These are phyloP conservation scores for Actinostola sp. DNA, from an alignment of 92 coral and sea anemone species.

Conservation along the genomic window DNA sequence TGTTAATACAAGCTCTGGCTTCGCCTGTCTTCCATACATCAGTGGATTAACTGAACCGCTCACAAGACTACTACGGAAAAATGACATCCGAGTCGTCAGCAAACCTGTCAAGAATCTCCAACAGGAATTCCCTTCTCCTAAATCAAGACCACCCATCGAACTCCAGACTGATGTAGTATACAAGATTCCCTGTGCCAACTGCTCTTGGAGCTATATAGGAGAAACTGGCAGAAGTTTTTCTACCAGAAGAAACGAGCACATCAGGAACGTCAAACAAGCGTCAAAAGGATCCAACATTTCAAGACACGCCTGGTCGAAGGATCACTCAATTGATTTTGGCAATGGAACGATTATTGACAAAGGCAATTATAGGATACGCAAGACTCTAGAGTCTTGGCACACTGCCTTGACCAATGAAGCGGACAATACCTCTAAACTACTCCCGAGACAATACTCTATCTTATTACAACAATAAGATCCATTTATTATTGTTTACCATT, in stretches of 20 bases:
- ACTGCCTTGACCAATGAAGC: neutral
- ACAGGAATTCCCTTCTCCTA: constrained; percentile 17
- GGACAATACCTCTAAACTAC: neutral
- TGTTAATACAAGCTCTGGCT: neutral
- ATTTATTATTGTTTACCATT: too few species aligned
- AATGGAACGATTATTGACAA: neutral
- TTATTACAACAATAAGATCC: too few species aligned
- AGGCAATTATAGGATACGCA: too few species aligned
- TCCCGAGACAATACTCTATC: neutral
- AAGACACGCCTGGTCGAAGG: neutral
- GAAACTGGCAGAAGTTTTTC: constrained; percentile 9
- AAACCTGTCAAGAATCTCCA: neutral
- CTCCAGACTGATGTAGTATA: constrained; percentile 3
- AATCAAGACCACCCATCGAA: constrained; percentile 17
- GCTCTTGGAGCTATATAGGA: constrained; percentile 8
- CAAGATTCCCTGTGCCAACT: constrained; percentile 23
- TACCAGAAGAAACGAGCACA: constrained; percentile 15
- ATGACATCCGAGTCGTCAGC: constrained; percentile 5
- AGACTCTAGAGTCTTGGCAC: neutral
- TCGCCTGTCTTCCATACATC: neutral
- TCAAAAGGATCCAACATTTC: neutral
- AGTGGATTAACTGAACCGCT: constrained; percentile 8
- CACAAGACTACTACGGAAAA: constrained; percentile 8
- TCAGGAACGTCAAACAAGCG: constrained; percentile 6
- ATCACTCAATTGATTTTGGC: neutral